phyloP scores from a whole-genome alignment of 2,888 invertebrate species.

The Auanema sp. region DNA sequence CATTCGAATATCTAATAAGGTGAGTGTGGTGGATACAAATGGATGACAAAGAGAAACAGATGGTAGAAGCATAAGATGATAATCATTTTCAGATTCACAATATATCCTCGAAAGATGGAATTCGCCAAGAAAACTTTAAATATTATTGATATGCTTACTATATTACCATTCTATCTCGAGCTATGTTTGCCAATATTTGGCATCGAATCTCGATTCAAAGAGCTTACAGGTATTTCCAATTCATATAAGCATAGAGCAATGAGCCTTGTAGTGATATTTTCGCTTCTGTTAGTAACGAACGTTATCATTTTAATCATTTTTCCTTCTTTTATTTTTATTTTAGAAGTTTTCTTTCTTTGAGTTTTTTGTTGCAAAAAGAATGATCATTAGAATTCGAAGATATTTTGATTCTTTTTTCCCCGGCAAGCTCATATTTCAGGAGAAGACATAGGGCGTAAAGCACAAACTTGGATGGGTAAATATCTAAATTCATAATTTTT shows the following conservation, averaged over 20 bases:
- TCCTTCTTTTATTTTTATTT: too few species aligned
- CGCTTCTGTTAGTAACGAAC: too few species aligned
- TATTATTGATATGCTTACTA: slow-evolving; percentile 60
- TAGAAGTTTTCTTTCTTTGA: background rate
- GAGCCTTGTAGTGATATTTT: too few species aligned
- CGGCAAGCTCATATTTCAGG: slow-evolving; percentile 11
- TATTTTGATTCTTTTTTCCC: background rate
- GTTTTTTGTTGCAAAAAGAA: background rate
- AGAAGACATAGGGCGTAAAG: slow-evolving; percentile 12
- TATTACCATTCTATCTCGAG: slow-evolving; percentile 62
- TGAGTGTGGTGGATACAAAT: slow-evolving; percentile 6
- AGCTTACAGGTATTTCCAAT: slow-evolving; percentile 49
- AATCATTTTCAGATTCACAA: slow-evolving; percentile 42
- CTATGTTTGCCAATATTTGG: slow-evolving; percentile 51
- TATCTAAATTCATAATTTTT: slow-evolving; percentile 2
- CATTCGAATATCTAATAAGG: slow-evolving; percentile 57
- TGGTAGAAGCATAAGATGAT: too few species aligned
- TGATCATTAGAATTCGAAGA: background rate
- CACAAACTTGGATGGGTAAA: slow-evolving; percentile 35
- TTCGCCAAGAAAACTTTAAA: slow-evolving; percentile 56
- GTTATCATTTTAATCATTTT: too few species aligned
- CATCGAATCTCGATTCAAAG: slow-evolving; percentile 55
- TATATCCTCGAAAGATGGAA: slow-evolving; percentile 48
- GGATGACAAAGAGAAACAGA: too few species aligned
- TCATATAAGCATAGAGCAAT: background rate